These are phyloP conservation scores for Drosophila peninsularis DNA, from an alignment of 2,888 invertebrate genomes.

Conservation along the genomic window DNA sequence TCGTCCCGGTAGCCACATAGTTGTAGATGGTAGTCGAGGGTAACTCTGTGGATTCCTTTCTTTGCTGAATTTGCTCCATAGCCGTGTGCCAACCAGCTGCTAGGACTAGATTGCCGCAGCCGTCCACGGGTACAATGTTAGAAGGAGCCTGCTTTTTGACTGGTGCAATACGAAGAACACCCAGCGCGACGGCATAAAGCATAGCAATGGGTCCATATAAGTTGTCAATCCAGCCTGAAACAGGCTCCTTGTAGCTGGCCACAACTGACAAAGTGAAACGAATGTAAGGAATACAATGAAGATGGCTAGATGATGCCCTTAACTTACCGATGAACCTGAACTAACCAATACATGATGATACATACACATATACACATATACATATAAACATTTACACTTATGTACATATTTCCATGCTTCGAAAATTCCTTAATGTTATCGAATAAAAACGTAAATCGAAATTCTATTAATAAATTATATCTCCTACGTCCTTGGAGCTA, in stretches of 20 bases:
- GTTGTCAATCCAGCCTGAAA: conserved; percentile 89
- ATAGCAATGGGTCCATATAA: conserved; percentile 87
- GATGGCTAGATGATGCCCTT: background rate
- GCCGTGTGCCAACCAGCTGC: conserved; percentile 85
- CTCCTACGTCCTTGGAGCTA: too few relatives aligned
- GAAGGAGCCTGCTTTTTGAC: conserved; percentile 72
- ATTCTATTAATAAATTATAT: too few relatives aligned
- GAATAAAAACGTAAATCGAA: too few relatives aligned
- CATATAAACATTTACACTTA: too few relatives aligned
- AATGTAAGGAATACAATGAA: background rate
- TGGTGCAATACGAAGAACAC: conserved; percentile 86
- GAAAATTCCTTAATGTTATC: too few relatives aligned
- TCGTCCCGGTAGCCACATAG: conserved; percentile 92
- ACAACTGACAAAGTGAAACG: conserved; percentile 31
- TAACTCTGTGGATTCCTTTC: background rate
- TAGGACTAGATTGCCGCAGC: conserved; percentile 84
- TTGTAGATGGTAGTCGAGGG: conserved; percentile 87
- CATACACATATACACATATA: too few relatives aligned
- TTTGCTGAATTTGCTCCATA: background rate
- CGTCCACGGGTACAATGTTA: conserved; percentile 85
- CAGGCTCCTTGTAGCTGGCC: conserved; percentile 85
- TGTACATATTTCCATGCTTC: too few relatives aligned
- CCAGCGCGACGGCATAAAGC: conserved; percentile 86
- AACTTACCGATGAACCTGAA: too few relatives aligned
- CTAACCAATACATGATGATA: too few relatives aligned